Conservation (phyloP, 1,140 invertebrate species). For the Lethrus apterus region DNA sequence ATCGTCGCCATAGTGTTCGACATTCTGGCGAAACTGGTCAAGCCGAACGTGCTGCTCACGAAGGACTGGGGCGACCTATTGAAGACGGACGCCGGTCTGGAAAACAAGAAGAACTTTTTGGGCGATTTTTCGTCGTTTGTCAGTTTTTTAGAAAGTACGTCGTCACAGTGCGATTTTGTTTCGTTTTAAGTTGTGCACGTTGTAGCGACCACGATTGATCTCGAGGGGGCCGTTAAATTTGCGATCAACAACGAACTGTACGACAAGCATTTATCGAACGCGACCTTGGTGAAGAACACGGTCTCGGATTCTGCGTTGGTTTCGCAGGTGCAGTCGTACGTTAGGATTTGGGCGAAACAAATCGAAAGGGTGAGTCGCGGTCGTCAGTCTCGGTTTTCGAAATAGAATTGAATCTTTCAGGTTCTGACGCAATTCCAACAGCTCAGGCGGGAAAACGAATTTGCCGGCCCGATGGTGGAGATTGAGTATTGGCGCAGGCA, state of each 20-base stretch:
- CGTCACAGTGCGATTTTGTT: background rate
- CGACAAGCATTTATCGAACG: slow-evolving; percentile 46
- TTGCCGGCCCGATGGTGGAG: slow-evolving; percentile 72
- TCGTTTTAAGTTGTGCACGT: slow-evolving; percentile 10
- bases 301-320: slow-evolving; percentile 46
- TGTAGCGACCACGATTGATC: slow-evolving; percentile 52
- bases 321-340: slow-evolving; percentile 47
- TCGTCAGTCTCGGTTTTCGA: background rate
- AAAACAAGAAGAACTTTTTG: slow-evolving; percentile 47
- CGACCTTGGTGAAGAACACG: slow-evolving; percentile 40
- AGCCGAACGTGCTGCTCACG: slow-evolving; percentile 41
- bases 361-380: slow-evolving; percentile 50
- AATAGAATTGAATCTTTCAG: slow-evolving; percentile 32
- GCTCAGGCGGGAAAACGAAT: slow-evolving; percentile 69
- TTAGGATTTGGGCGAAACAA: slow-evolving; percentile 55
- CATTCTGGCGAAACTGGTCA: slow-evolving; percentile 43
- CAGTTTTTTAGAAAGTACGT: slow-evolving; percentile 46
- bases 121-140: slow-evolving; percentile 48
- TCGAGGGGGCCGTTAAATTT: slow-evolving; percentile 50
- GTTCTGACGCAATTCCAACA: slow-evolving; percentile 62
- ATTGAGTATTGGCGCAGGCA: slow-evolving; percentile 75
- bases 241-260: slow-evolving; percentile 48
- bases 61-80: slow-evolving; percentile 49
- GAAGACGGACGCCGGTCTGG: slow-evolving; percentile 41
- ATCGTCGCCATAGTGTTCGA: slow-evolving; percentile 39